Evolutionary conservation across 2,888 invertebrate species (phyloP).

Genomic region (Gymnosoma rotundatum): DNA sequence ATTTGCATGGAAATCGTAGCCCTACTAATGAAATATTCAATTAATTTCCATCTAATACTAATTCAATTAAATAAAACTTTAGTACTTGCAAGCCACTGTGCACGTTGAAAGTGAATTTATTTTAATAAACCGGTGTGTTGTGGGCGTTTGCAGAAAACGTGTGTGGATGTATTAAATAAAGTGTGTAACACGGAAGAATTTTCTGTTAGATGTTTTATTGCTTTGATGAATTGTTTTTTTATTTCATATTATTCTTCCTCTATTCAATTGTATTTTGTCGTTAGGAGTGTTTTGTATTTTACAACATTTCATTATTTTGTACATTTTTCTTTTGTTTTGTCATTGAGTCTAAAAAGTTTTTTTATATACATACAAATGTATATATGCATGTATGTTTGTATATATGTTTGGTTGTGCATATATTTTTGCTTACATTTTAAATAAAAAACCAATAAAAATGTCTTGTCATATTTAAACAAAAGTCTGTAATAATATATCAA

Average conservation of each 20-base stretch:
- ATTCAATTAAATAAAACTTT: too few species aligned
- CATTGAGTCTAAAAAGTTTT: background rate
- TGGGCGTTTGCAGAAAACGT: background rate
- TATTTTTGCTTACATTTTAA: too few species aligned
- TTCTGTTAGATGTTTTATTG: conserved; percentile 19
- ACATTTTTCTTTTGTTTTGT: background rate
- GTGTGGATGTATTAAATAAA: background rate
- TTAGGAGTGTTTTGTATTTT: background rate
- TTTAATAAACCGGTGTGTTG: background rate
- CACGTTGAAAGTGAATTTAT: conserved; percentile 9
- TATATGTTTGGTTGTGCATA: too few species aligned
- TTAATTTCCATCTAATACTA: too few species aligned
- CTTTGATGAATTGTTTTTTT: conserved; percentile 46
- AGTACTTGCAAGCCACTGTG: background rate
- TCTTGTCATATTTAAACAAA: too few species aligned
- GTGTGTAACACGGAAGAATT: conserved; percentile 29
- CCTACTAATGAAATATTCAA: too few species aligned
- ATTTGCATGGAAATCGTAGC: too few species aligned
- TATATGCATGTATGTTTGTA: background rate
- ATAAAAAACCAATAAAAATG: too few species aligned
- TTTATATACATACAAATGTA: background rate
- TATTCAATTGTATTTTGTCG: conserved; percentile 12
- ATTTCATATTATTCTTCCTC: conserved; percentile 15
- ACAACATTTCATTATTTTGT: background rate
- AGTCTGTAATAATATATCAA: too few species aligned